Evolutionary conservation across 2,888 invertebrate genomes (phyloP).

Genomic region (Drosophila hawaiiensis): DNA sequence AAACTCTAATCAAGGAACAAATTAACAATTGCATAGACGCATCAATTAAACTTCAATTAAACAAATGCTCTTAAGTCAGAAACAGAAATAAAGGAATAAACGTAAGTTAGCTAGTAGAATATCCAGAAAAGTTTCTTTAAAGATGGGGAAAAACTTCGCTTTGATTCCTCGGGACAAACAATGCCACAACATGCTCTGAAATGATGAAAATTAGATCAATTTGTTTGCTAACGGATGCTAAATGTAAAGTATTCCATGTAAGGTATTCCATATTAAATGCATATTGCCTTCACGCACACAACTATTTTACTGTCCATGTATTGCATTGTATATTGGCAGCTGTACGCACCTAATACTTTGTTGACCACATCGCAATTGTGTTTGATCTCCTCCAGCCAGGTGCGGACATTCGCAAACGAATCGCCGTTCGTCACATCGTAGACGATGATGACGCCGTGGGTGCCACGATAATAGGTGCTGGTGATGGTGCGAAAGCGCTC

Average conservation of each 20-base stretch:
- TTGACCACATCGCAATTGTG: constrained; percentile 99
- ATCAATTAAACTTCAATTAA: background rate
- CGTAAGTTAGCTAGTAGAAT: background rate
- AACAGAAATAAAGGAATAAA: background rate
- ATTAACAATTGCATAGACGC: background rate
- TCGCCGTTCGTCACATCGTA: constrained; percentile 99
- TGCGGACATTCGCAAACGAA: constrained; percentile 99
- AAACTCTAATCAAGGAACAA: background rate
- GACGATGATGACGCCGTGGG: constrained; percentile 99
- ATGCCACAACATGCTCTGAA: background rate
- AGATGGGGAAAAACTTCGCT: background rate
- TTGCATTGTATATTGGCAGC: background rate
- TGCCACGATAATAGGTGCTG: constrained; percentile 99
- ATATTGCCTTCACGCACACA: background rate
- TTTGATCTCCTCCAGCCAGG: constrained; percentile 99
- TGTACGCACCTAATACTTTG: constrained; percentile 94
- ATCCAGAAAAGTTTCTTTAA: background rate
- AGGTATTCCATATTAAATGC: background rate
- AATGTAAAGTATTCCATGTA: background rate
- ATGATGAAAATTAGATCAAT: background rate
- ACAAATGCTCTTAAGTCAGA: background rate
- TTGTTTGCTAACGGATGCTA: background rate
- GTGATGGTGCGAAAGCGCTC: constrained; percentile 99
- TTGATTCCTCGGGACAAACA: background rate
- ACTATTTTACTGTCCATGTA: background rate